Base-by-base conservation (phyloP, 2,888 invertebrate species). In the Drosophila hamatofila region DNA sequence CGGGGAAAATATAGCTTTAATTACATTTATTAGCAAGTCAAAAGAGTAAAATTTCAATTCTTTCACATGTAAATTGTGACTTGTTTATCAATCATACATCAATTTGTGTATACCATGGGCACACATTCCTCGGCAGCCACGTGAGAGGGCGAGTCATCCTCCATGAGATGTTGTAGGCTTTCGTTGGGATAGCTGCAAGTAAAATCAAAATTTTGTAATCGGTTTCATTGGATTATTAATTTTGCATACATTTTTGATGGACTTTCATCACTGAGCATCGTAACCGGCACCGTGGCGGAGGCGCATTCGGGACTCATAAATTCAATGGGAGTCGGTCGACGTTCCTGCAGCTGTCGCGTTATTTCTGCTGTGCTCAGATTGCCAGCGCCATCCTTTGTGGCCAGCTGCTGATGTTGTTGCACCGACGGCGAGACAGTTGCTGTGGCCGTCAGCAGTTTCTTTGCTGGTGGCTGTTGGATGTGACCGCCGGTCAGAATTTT, bases 201-300 rank as follows among this genome's bases (percentile, higher is more conserved):
- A 11, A 25, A 44, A 14, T 1, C 5, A 58, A 1, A 37, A 1
- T 56, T 3, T 11, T 9, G 14, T 2, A n/a, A 25, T 33, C 1
- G 23, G 30, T 7, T 54, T n/a, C 2, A 0, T 6, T 1, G 25
- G 3, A 18, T 23, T 16, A 25, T 55, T 16, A 8, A 49, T 8
- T 18, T 54, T 14, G 8, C 60, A 25, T 80, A 96, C 96, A 96
- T 96, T 92, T 97, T 97, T 54, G 97, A 93, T 2, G 97, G 97
- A 59, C 97, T 97, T 89, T 98, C 98, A 93, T 98, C 98, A 93
- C 97, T 98, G 91, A 98, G 98, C 96, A 98, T 97, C 93, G 98
- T 98, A 44, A 96, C 97, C 6, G 98, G 98, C 33, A 98, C 97
- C 14, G 97, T 97, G 1, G 97, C 96, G 0, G 97, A 97, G 35